Evolutionary conservation across 2,888 invertebrate species (phyloP), one percentile per base, ranked within the genome.

Genomic region (Lobophora halterata): DNA sequence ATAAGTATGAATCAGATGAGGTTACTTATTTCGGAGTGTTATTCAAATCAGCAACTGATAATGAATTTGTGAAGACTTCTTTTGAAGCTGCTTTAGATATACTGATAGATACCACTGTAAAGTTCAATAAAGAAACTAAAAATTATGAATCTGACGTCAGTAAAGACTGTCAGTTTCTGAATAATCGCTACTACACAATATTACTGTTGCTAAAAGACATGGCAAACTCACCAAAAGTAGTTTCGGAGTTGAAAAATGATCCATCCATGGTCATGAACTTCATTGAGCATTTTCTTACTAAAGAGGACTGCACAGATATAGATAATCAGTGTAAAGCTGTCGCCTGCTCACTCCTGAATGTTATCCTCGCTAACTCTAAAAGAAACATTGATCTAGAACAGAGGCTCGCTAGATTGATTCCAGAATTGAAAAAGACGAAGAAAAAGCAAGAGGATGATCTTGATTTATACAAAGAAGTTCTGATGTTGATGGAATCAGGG

Each of bases 181-280:
- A n/a, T 68, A 65, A 72, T 47, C 68, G 81, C 29, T 88, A 89
- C 66, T 63, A 85, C 12, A 59, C 71, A 2, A 77, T 89, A 39
- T 80, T 90, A 18, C 87, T 88, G 37, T 49, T 90, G 21, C 70
- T 91, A 10, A 82, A 88, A 37, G 82, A 86, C 54, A 72, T 91
- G 60, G 73, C 89, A 1, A 78, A 79, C 37, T 76, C 79, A 45
- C 71, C 80, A 33, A 75, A 76, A 56, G 66, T 89, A 14, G 71
- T 87, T 20, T 61, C 63, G 29, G 55, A 69, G 31, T 65, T 90
- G 20, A 89, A 79, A 60, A 60, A 66, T 9, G 75, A 85, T 48
- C 88, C 90, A 2, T 48, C 59, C 5, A 66, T 77, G 46, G 76
- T 90, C 2, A 59, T 89, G 1, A 63, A 77, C 36, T 90, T 89